Evolutionary conservation across 2,888 invertebrate species (phyloP).

Genomic region (Pterostichus madidus): DNA sequence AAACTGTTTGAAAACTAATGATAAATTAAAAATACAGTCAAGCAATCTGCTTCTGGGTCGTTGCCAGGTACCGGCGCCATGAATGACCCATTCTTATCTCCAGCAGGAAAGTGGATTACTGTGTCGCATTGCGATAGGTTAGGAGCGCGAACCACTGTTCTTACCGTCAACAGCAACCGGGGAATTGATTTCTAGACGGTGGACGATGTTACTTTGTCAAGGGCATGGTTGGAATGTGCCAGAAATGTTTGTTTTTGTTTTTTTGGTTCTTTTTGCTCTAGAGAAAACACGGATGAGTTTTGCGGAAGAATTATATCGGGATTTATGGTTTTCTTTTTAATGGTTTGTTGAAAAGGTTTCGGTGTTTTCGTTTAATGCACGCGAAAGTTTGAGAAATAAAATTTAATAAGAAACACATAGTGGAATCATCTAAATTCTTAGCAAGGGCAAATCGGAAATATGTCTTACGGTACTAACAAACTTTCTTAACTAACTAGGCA

Average conservation of each 20-base stretch:
- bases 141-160: background rate
- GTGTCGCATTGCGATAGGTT: constrained; percentile 32
- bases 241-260: constrained; percentile 17
- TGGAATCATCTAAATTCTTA: background rate
- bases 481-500: no score
- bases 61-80: background rate
- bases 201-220: constrained; percentile 13
- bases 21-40: no score
- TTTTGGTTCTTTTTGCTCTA: background rate
- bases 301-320: background rate
- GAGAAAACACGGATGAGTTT: background rate
- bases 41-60: no score
- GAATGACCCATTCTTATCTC: background rate
- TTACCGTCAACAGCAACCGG: background rate
- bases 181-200: background rate
- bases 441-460: background rate
- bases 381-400: constrained; percentile 10
- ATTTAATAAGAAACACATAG: background rate
- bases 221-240: constrained; percentile 6
- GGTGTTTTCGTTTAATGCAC: constrained; percentile 5
- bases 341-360: constrained; percentile 12
- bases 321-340: constrained; percentile 12
- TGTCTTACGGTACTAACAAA: background rate
- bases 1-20: no score
- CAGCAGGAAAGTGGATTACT: constrained; percentile 1